Conservation (phyloP, 2,888 invertebrate genomes). For the Andricus curvator region DNA sequence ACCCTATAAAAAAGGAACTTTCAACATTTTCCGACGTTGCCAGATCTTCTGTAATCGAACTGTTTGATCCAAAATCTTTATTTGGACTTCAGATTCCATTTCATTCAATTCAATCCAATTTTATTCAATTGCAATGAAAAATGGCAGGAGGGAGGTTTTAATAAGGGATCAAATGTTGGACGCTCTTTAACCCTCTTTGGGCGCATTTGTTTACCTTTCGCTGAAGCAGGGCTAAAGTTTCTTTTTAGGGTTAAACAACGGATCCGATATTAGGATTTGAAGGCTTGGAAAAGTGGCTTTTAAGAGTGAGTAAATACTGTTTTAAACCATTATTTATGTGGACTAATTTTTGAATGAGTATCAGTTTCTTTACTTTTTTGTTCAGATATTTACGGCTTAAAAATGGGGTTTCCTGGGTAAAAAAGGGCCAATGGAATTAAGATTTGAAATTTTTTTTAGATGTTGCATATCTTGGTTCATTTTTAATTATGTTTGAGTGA, state of each 20-base stretch:
- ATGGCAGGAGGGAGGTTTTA: slow-evolving; percentile 4
- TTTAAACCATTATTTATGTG: not conserved
- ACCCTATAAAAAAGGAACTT: not conserved
- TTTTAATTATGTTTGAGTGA: too few species aligned
- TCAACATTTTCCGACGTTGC: slow-evolving; percentile 3
- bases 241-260: slow-evolving; percentile 11
- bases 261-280: not conserved
- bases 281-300: not conserved
- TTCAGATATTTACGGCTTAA: too few species aligned
- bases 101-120: not conserved
- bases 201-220: slow-evolving; percentile 21
- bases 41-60: slow-evolving; percentile 4
- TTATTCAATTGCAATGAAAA: not conserved
- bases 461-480: too few species aligned
- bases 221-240: slow-evolving; percentile 12
- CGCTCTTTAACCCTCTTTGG: not conserved
- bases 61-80: not conserved
- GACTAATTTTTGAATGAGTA: not conserved
- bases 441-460: too few species aligned
- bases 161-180: slow-evolving; percentile 35
- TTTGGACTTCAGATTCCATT: not conserved
- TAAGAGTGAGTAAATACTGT: not conserved
- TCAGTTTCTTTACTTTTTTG: too few species aligned
- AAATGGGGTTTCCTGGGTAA: too few species aligned
- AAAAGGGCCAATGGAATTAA: too few species aligned